phyloP scores from a whole-genome alignment of 1,140 invertebrate species.

The Pararge aegeria region DNA sequence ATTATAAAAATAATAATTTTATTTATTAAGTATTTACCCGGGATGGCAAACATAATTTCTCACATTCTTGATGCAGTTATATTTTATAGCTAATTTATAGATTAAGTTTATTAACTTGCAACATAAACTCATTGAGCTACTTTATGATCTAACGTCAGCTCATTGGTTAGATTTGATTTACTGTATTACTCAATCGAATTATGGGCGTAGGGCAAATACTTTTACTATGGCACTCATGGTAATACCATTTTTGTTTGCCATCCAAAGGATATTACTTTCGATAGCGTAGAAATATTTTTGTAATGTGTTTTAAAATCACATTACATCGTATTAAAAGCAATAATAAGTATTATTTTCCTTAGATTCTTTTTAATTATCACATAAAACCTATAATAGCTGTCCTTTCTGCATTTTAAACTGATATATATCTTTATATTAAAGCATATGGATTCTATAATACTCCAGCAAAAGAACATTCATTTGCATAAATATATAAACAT shows the following conservation, averaged over 20 bases:
- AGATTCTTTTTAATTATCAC: too few relatives aligned
- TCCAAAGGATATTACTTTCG: not conserved
- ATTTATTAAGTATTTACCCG: not conserved
- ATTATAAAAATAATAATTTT: conserved; percentile 6
- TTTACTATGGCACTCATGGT: too few relatives aligned
- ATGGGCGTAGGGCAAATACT: too few relatives aligned
- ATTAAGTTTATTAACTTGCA: too few relatives aligned
- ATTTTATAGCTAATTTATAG: too few relatives aligned
- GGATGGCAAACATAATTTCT: not conserved
- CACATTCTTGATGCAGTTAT: not conserved
- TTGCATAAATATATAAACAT: too few relatives aligned
- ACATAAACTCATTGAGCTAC: too few relatives aligned
- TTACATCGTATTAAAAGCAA: not conserved
- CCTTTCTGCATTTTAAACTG: not conserved
- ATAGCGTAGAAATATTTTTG: not conserved
- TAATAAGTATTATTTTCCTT: not conserved
- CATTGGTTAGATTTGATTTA: too few relatives aligned
- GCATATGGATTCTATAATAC: not conserved
- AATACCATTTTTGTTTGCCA: too few relatives aligned
- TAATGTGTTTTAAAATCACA: not conserved
- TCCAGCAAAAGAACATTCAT: not conserved
- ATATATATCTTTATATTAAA: not conserved
- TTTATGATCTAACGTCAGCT: too few relatives aligned
- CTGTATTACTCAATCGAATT: too few relatives aligned
- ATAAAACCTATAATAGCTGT: not conserved